Evolutionary conservation across 2,888 invertebrate species (phyloP).

Genomic region (Flabesymbios commensalis): DNA sequence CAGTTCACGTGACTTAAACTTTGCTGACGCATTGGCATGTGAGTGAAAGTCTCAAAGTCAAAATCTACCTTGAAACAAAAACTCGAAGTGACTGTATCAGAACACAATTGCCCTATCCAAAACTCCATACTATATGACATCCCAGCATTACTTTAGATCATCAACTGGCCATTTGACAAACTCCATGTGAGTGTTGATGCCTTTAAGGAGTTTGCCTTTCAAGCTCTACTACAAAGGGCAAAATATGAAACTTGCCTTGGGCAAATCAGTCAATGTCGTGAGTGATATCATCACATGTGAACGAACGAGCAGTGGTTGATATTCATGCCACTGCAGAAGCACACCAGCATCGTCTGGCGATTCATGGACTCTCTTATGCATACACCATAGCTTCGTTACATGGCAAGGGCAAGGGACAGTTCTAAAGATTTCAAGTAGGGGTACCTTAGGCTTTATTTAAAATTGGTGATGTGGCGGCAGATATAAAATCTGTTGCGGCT

Average conservation of each 20-base stretch:
- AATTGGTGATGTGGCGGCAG: constrained; percentile 5
- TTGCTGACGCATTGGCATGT: constrained; percentile 15
- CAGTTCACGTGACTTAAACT: constrained; percentile 6
- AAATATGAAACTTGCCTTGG: too few relatives aligned
- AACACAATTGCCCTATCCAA: constrained; percentile 3
- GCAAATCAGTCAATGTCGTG: neutral
- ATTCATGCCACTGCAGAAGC: constrained; percentile 10
- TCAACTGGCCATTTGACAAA: constrained; percentile 9
- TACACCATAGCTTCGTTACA: constrained; percentile 6
- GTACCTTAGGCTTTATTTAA: neutral
- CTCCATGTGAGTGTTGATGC: constrained; percentile 12
- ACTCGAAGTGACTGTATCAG: constrained; percentile 11
- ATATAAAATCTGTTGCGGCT: neutral
- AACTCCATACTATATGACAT: constrained; percentile 8
- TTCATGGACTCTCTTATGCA: neutral
- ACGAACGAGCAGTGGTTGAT: constrained; percentile 6
- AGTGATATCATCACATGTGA: constrained; percentile 12
- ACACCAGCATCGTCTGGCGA: constrained; percentile 5
- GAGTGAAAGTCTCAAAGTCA: constrained; percentile 7
- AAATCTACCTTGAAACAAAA: constrained; percentile 10
- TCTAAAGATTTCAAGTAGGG: constrained; percentile 10
- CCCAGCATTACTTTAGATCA: constrained; percentile 7
- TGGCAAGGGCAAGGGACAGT: constrained; percentile 10
- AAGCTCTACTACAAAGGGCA: constrained; percentile 9
- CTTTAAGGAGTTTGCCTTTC: neutral